Base-by-base conservation (phyloP, 2,888 invertebrate species). In the Andricus curvator region DNA sequence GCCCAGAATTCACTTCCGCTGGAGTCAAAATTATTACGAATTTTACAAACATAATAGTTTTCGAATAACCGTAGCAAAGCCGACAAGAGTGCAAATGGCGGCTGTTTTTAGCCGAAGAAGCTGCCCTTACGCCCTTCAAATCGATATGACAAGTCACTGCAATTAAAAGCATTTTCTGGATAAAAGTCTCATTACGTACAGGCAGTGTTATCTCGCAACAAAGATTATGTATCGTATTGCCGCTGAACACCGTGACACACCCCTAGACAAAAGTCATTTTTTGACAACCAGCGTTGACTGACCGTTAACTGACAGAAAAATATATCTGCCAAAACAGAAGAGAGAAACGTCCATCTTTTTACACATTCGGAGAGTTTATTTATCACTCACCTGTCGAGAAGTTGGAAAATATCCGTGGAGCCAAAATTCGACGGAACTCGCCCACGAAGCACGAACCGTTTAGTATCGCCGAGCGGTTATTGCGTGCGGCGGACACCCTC, bases 401-500 rank as follows among this genome's bases (percentile, higher is more conserved):
- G 74, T 74, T 74, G 51, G 51, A 51, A 74, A 29, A 29, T 56
- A 56, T 74, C 29, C 29, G 56, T 56, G 25, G 20, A 56, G 37
- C 51, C 48, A 56, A 56, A 74, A 56, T 33, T 56, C 74, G 33
- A 56, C 37, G 56, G 51, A 56, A 33, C 74, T 74, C 29, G 56
- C 33, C 56, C n/a, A 84, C 78, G 80, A 87, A 88, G 33, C 33
- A 84, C 78, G 80, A 87, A 88, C 85, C 86, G 89, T 86, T 86
- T 84, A 86, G 86, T 88, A 85, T 88, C 86, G 83, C 84, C 85
- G 88, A 85, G 85, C 86, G 86, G 89, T 88, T 85, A 86, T 87
- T 90, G 88, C 88, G 88, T 89, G 89, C 87, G 88, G 88, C 89
- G 89, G 85, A 89, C 89, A 87, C 87, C 88, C 88, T 90, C 91